These are phyloP conservation scores for Rhagologus leucostigma DNA, from an alignment of 2,113 vertebrate species.

Conservation along the genomic window DNA sequence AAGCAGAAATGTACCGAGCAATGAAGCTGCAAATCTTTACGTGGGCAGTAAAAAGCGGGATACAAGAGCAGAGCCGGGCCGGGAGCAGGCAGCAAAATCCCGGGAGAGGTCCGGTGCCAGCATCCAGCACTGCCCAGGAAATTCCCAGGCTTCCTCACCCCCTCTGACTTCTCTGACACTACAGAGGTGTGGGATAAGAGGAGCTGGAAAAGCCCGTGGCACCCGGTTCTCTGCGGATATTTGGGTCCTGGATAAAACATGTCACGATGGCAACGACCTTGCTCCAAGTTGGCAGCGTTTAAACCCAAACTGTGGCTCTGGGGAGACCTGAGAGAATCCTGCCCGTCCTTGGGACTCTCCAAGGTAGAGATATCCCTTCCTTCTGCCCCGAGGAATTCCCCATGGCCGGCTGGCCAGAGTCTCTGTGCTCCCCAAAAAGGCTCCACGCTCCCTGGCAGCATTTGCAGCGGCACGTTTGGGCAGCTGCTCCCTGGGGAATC, in stretches of 20 bases:
- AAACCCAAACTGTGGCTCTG: neutral
- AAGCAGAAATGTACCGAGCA: neutral
- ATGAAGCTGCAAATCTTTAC: neutral
- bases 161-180: neutral
- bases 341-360: neutral
- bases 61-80: neutral
- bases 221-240: rapidly evolving
- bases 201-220: rapidly evolving
- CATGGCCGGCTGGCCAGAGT: neutral
- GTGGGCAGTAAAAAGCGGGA: neutral
- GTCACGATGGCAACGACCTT: rapidly evolving
- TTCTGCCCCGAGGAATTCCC: neutral
- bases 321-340: neutral
- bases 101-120: rapidly evolving
- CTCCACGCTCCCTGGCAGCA: neutral
- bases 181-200: neutral
- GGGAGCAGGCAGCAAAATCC: neutral
- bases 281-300: neutral
- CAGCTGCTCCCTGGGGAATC: neutral
- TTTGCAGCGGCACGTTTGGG: neutral
- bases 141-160: neutral
- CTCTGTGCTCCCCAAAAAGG: neutral
- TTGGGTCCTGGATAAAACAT: neutral
- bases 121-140: rapidly evolving
- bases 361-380: neutral